Evolutionary conservation across 1,140 invertebrate genomes (phyloP), one percentile per base, ranked within the genome.

Genomic region (Lepidurus packardi): DNA sequence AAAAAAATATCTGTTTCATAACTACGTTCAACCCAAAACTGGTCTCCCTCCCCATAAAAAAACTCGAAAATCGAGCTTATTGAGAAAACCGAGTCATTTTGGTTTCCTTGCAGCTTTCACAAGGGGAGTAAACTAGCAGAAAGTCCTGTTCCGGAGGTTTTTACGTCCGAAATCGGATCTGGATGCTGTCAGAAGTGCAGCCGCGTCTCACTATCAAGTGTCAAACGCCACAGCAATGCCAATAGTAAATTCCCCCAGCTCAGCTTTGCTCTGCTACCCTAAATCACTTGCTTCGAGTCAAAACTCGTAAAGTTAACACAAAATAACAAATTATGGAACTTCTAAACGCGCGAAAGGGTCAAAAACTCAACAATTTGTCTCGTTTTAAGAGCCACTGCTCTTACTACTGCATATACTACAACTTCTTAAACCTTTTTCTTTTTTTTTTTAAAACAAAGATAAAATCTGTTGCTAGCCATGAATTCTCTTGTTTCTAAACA

Each of bases 121-220:
- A 16, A 65, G 53, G 53, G 13, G 53, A 34, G 16, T 65, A 65
- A 65, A 65, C 53, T 65, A 65, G n/a, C 53, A n/a, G 53, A 65
- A 65, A 65, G 53, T 16, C 53, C 53, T 65, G 4, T 65, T 65
- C 53, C 53, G 53, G 53, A n/a, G 53, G 53, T 65, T 65, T 65
- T 65, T 65, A 21, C 53, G 53, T 65, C 53, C 53, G 53, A 65
- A 65, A 65, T 16, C 53, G 16, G 53, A 65, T 65, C 53, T 65
- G 53, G 53, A 65, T 65, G 53, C 53, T 65, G 53, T 65, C 53
- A 65, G 53, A 65, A 65, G 53, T 65, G 53, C 53, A 65, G 53
- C 53, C 53, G 53, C 53, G 53, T 65, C 53, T 65, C 21, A 65
- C 53, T 65, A 13, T 65, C 53, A 65, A 65, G 53, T 65, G 53